A percentile compares a stretch with the other conserved stretches of the same genome.
Conservation (phyloP, 2,888 invertebrate species). For the Ectobius pallidus region DNA sequence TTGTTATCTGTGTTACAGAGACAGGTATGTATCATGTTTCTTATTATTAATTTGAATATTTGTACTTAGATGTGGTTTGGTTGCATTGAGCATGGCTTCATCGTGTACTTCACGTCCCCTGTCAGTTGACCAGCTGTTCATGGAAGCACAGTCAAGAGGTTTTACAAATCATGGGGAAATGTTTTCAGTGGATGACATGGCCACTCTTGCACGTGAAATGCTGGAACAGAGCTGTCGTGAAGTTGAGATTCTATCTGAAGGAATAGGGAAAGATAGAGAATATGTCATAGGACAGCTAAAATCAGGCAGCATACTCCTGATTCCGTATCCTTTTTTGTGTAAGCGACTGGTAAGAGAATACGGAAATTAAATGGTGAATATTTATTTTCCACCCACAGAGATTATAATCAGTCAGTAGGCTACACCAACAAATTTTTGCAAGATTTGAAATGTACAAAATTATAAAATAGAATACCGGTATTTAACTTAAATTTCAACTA, state of each 20-base stretch:
- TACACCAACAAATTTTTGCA: no score
- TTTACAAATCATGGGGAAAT: slow-evolving; percentile 89
- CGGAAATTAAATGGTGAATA: no score
- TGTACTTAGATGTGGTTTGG: slow-evolving; percentile 78
- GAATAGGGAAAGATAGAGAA: slow-evolving; percentile 59
- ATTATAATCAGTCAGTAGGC: no score
- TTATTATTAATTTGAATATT: background rate
- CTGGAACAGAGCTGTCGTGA: slow-evolving; percentile 57
- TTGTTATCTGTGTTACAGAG: background rate
- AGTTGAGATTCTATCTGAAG: slow-evolving; percentile 56
- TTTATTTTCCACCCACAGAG: no score
- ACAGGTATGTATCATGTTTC: background rate
- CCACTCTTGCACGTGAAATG: slow-evolving; percentile 63
- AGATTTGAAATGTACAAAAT: no score
- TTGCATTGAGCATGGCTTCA: slow-evolving; percentile 82
- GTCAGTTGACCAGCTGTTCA: slow-evolving; percentile 61
- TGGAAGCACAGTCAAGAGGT: slow-evolving; percentile 65
- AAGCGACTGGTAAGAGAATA: no score
- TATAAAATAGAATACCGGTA: no score
- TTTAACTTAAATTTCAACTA: no score
- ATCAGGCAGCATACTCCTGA: slow-evolving; percentile 63
- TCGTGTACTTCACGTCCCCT: slow-evolving; percentile 64
- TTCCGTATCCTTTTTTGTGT: slow-evolving; percentile 74
- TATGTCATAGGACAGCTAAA: slow-evolving; percentile 61
- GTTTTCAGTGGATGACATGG: slow-evolving; percentile 78